phyloP scores from a whole-genome alignment of 2,888 invertebrate species.

The Leptopilina myrica region DNA sequence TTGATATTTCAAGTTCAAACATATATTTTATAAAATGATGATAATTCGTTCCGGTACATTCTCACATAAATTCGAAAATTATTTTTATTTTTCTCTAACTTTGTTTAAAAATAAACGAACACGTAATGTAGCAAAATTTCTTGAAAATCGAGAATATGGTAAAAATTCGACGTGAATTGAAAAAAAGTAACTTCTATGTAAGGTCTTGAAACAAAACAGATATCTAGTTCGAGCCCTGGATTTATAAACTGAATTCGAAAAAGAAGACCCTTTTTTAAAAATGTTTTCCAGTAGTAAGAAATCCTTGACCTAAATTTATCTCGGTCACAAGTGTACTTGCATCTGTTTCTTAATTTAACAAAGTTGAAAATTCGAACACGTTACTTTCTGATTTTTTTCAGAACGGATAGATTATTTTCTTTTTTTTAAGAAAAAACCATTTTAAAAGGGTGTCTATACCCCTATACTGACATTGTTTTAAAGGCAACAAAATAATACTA shows the following conservation, averaged over 20 bases:
- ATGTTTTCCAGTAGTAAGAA: neutral
- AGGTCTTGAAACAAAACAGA: too few species aligned
- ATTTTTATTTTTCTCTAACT: neutral
- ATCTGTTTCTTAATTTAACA: neutral
- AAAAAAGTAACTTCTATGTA: too few species aligned
- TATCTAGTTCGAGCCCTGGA: too few species aligned
- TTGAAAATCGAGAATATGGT: neutral
- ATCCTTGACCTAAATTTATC: neutral
- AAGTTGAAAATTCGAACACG: neutral
- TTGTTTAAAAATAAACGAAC: neutral
- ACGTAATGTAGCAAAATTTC: neutral
- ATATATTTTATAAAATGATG: neutral
- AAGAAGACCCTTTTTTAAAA: neutral
- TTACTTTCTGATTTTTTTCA: too few species aligned
- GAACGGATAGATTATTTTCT: too few species aligned
- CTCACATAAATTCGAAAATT: slow-evolving; percentile 1
- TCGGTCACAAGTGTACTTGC: neutral
- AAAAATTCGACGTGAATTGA: too few species aligned
- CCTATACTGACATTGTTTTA: too few species aligned
- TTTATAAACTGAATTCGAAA: too few species aligned
- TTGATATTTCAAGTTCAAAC: neutral
- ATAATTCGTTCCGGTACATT: neutral
- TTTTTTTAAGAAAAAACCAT: too few species aligned
- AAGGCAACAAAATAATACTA: too few species aligned
- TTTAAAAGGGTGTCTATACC: too few species aligned